Evolutionary conservation across 2,888 invertebrate genomes (phyloP).

Genomic region (Eupithecia inturbata): DNA sequence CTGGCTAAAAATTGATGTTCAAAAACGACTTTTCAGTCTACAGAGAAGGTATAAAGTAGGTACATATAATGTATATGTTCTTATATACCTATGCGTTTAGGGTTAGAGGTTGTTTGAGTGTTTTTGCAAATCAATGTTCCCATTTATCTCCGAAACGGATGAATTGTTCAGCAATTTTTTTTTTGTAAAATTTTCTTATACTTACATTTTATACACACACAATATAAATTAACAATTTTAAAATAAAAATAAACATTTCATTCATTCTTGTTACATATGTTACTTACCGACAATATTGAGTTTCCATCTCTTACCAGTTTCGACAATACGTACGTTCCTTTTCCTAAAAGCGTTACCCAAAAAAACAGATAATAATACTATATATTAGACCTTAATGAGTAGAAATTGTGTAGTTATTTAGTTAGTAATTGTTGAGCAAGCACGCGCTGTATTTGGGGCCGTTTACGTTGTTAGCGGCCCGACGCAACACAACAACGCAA

Average conservation of each 20-base stretch:
- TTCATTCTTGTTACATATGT: not conserved
- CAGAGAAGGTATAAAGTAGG: not conserved
- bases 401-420: not conserved
- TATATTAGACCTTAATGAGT: not conserved
- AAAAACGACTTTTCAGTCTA: not conserved
- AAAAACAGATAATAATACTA: not conserved
- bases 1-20: no score
- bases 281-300: not conserved
- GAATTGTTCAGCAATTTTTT: no score
- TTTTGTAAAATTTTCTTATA: no score
- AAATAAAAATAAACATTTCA: no score
- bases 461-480: constrained; percentile 63
- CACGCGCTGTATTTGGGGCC: constrained; percentile 35
- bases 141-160: no score
- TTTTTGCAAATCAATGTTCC: not conserved
- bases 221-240: no score
- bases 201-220: no score
- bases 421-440: constrained; percentile 19
- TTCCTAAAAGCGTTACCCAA: not conserved
- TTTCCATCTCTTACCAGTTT: not conserved
- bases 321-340: not conserved
- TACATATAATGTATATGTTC: no score
- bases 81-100: not conserved
- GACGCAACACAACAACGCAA: constrained; percentile 56
- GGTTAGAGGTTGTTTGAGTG: not conserved